Base-by-base conservation (phyloP, 2,113 vertebrate species). In the Nanorana parkeri region DNA sequence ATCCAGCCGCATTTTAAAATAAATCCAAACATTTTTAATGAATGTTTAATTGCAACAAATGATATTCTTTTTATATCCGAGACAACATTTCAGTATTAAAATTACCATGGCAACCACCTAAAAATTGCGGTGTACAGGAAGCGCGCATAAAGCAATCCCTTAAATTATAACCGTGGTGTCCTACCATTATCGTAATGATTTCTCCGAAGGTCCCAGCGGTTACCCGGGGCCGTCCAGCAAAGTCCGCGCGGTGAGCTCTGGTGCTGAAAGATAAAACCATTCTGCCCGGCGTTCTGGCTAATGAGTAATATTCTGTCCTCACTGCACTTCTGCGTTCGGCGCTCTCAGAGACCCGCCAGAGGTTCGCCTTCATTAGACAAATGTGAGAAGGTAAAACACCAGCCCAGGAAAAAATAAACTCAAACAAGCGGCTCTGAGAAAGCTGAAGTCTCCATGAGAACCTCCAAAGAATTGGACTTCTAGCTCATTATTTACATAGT, bases 181-280 rank as follows among this genome's bases (percentile, higher is more conserved):
- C 13, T 11, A 19, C 56, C 16, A 56, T 17, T 8, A 20, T 17
- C 13, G 19, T 8, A 17, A 81, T 80, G 36, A 72, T 71, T 73
- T 81, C 56, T 72, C 63, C 23, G 5, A n/a, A 32, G 41, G 19
- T 60, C 55, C 41, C 41, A 73, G 65, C 64, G 32, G 26, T 71
- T 32, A 23, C 54, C 10, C 16, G 11, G 28, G 11, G 61, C 54
- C 55, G 21, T 81, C n/a, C 36, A 52, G 21, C 26, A 41, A n/a
- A 68, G 29, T 36, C 28, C 11, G 28, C 2, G 41, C 4, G 67
- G 36, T 54, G 20, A 36, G 60, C 51, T 19, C 36, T 52, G 23
- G 41, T 54, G 61, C 29, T 78, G 13, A 55, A 67, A 54, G 76
- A 23, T 58, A 15, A 32, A 55, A 78, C 52, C 17, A 17, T 11